These are phyloP conservation scores for Oscheius sp. DNA, from an alignment of 2,888 invertebrate genomes.

Conservation along the genomic window DNA sequence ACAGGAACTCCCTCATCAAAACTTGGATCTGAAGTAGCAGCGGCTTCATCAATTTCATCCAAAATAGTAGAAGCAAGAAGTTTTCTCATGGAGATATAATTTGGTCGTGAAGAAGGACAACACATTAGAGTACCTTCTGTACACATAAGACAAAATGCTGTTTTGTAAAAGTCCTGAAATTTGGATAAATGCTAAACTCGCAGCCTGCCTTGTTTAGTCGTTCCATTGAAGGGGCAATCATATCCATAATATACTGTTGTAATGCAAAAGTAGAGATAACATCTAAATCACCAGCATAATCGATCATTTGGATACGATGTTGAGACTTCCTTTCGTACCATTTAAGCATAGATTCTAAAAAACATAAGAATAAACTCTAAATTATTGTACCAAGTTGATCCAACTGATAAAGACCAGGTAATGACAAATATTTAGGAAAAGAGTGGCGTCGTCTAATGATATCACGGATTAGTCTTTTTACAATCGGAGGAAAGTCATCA, in stretches of 20 bases:
- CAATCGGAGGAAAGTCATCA: slow-evolving; percentile 1
- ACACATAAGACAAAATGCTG: slow-evolving; percentile 1
- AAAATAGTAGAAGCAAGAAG: slow-evolving; percentile 15
- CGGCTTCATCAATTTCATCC: slow-evolving; percentile 23
- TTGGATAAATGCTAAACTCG: not conserved
- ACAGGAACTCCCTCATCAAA: not conserved
- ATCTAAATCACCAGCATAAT: slow-evolving; percentile 2
- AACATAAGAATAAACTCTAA: not conserved
- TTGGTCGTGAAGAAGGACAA: not conserved
- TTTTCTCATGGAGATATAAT: not conserved
- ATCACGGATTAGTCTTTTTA: not conserved
- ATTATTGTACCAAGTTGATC: slow-evolving; percentile 10
- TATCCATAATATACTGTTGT: not conserved
- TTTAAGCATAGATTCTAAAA: slow-evolving; percentile 2
- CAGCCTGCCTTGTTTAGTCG: not conserved
- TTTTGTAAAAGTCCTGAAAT: slow-evolving; percentile 10
- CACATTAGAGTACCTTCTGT: slow-evolving; percentile 3
- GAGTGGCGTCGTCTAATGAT: slow-evolving; percentile 9
- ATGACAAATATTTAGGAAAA: slow-evolving; percentile 4
- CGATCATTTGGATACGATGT: not conserved
- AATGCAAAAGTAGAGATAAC: not conserved
- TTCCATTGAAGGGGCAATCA: not conserved
- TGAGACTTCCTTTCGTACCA: slow-evolving; percentile 27
- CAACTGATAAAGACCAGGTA: slow-evolving; percentile 1
- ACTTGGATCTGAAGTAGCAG: not conserved